These are phyloP conservation scores for Ptilonorhynchus violaceus DNA, from an alignment of 2,113 vertebrate species.

Conservation along the genomic window DNA sequence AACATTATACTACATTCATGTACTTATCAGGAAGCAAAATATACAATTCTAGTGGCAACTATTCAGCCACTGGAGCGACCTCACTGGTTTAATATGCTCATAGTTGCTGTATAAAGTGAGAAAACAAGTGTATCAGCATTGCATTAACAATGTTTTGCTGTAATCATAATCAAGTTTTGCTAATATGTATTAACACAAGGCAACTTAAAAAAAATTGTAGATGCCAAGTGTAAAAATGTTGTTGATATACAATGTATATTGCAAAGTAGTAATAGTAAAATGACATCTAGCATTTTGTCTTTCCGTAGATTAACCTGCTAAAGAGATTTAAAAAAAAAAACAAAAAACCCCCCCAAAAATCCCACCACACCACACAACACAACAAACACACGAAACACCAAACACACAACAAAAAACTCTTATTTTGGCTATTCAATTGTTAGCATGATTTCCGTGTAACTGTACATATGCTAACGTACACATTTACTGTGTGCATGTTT, in stretches of 20 bases:
- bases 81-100: constrained; percentile 24
- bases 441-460: neutral
- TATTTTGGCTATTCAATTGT: neutral
- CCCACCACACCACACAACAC: too few relatives aligned
- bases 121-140: constrained; percentile 16
- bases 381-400: neutral
- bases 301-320: neutral
- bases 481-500: neutral
- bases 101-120: constrained; percentile 32
- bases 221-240: neutral
- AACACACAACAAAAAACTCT: neutral
- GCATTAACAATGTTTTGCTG: constrained; percentile 11
- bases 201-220: neutral
- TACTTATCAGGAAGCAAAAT: neutral
- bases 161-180: neutral
- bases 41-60: neutral
- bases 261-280: neutral
- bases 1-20: neutral
- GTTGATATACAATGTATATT: neutral
- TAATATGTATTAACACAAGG: neutral
- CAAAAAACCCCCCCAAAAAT: neutral
- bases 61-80: neutral
- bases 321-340: neutral
- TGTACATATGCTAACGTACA: neutral
- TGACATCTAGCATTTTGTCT: neutral